These are phyloP conservation scores for Delia radicum DNA, from an alignment of 1,140 invertebrate species.

Conservation along the genomic window DNA sequence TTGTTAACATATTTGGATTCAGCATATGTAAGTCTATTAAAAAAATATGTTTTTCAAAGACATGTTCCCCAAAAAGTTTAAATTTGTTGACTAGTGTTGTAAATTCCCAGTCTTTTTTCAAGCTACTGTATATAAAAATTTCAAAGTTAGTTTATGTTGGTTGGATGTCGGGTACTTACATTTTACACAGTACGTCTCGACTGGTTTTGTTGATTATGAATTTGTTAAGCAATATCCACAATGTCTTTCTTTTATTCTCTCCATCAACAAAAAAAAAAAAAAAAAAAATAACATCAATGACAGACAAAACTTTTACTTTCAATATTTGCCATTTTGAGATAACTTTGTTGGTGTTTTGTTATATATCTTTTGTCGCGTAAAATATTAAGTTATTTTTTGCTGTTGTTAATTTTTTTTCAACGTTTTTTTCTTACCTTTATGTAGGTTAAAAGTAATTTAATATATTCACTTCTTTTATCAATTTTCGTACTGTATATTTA, in stretches of 20 bases:
- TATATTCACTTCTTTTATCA: slow-evolving; percentile 19
- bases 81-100: background rate
- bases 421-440: background rate
- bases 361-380: background rate
- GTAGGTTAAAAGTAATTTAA: slow-evolving; percentile 22
- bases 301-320: slow-evolving; percentile 19
- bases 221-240: slow-evolving; percentile 8
- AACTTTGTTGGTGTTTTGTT: background rate
- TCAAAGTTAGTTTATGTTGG: background rate
- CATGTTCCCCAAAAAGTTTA: too few relatives aligned
- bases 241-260: background rate
- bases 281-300: background rate
- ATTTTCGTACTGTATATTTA: too few relatives aligned
- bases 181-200: background rate
- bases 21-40: too few relatives aligned
- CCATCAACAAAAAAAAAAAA: background rate
- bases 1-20: too few relatives aligned
- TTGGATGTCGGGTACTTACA: background rate
- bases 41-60: too few relatives aligned
- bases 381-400: background rate
- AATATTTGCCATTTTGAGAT: background rate
- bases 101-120: background rate
- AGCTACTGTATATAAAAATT: background rate
- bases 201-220: background rate
- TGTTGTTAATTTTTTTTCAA: background rate